Evolutionary conservation across 2,113 vertebrate species (phyloP).

Genomic region (Prunella fulvescens): DNA sequence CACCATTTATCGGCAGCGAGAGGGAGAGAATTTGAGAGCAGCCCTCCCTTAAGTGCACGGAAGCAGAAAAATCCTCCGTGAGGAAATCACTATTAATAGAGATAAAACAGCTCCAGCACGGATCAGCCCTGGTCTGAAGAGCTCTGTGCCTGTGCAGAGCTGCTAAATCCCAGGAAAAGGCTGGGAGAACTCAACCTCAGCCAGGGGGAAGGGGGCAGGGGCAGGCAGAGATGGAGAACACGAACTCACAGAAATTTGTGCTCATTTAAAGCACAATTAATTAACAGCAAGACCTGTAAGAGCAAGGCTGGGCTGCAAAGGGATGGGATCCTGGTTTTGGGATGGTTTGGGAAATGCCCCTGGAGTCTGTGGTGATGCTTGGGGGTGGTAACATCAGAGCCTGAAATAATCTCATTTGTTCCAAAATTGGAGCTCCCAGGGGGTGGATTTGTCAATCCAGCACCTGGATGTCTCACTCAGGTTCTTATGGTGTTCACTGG

Average conservation of each 20-base stretch:
- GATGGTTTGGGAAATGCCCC: background rate
- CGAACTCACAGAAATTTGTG: accelerated
- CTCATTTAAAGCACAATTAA: accelerated
- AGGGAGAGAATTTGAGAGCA: background rate
- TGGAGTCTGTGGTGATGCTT: accelerated
- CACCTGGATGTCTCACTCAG: accelerated
- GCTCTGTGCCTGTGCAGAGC: background rate
- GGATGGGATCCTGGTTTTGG: background rate
- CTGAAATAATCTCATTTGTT: background rate
- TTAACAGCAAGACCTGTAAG: accelerated
- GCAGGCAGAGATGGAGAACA: accelerated
- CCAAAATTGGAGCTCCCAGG: background rate
- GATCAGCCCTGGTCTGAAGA: background rate
- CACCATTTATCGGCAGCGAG: background rate
- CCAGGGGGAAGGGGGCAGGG: background rate
- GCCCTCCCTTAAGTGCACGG: background rate
- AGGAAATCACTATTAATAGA: conserved; percentile 35
- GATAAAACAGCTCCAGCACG: background rate
- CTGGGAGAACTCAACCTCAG: accelerated
- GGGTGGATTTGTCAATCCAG: background rate
- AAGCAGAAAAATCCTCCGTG: conserved; percentile 31
- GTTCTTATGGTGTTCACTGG: accelerated
- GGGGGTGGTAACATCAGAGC: background rate
- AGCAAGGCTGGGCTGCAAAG: accelerated
- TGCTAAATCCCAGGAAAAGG: background rate